phyloP scores from a whole-genome alignment of 2,113 vertebrate species.

The Apteryx owenii region DNA sequence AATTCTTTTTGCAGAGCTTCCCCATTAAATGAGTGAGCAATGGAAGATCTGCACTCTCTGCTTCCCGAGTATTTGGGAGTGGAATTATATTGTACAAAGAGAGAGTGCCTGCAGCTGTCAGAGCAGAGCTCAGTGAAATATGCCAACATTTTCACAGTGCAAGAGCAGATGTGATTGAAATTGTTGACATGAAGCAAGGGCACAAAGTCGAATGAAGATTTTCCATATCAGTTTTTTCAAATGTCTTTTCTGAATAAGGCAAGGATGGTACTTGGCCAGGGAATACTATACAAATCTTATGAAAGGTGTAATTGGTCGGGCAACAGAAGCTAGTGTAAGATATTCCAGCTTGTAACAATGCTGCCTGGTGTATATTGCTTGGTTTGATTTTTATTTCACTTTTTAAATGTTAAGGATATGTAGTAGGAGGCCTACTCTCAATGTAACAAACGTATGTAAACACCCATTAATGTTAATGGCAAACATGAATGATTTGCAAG shows the following conservation, averaged over 20 bases:
- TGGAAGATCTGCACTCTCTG: not conserved
- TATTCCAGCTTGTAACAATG: slow-evolving; percentile 38
- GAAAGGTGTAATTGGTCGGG: slow-evolving; percentile 33
- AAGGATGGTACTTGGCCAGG: not conserved
- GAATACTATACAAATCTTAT: slow-evolving; percentile 8
- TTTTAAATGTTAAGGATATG: slow-evolving; percentile 19
- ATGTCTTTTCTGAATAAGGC: slow-evolving; percentile 45
- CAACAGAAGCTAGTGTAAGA: slow-evolving; percentile 66
- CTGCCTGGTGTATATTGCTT: not conserved
- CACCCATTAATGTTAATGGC: slow-evolving; percentile 56
- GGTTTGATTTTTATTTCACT: not conserved
- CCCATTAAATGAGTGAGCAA: not conserved
- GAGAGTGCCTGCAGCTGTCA: slow-evolving; percentile 71
- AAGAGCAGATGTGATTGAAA: slow-evolving; percentile 76
- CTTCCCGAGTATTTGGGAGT: slow-evolving; percentile 4
- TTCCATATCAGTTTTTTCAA: slow-evolving; percentile 73
- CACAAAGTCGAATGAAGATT: slow-evolving; percentile 70
- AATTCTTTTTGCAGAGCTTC: slow-evolving; percentile 33
- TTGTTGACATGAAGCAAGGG: slow-evolving; percentile 62
- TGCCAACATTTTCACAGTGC: slow-evolving; percentile 73
- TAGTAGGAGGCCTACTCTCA: slow-evolving; percentile 53
- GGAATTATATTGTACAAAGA: slow-evolving; percentile 43
- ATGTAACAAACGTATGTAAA: slow-evolving; percentile 48
- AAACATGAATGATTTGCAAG: slow-evolving; percentile 18
- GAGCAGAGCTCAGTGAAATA: slow-evolving; percentile 45